Conservation (phyloP, 2,797 vertebrate genomes). For the Ambastaia sidthimunki region DNA sequence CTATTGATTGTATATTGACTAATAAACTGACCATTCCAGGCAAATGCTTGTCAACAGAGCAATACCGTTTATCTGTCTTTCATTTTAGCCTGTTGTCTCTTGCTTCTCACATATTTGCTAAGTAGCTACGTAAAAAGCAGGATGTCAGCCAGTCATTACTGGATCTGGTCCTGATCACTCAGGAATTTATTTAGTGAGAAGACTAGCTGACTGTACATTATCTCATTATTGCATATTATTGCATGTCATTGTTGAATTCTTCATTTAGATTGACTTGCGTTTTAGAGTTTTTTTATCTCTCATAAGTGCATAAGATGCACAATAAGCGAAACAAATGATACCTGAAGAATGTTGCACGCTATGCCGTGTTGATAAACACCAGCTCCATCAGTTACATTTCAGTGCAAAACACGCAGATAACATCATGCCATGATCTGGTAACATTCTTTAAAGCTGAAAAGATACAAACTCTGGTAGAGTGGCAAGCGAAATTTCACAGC, state of each 20-base stretch:
- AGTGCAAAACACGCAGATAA: neutral
- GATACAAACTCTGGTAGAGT: constrained; percentile 99
- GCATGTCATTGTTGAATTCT: neutral
- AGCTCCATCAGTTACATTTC: neutral
- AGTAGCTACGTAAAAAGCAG: neutral
- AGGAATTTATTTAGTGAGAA: too few relatives aligned
- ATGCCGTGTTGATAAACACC: neutral
- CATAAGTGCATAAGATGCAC: neutral
- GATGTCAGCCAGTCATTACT: neutral
- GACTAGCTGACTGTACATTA: neutral
- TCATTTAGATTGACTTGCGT: neutral
- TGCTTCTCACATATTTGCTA: neutral
- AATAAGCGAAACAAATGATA: neutral
- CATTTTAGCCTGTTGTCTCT: neutral
- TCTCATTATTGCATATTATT: neutral
- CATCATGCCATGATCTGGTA: neutral
- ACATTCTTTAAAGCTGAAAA: constrained; percentile 71
- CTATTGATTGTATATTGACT: neutral
- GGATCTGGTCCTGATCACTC: too few relatives aligned
- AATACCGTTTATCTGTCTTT: neutral
- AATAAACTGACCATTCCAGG: neutral
- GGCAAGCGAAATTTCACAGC: constrained; percentile 96
- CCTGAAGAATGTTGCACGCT: neutral
- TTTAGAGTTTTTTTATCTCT: neutral
- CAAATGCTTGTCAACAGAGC: neutral